Conservation (phyloP, 2,888 invertebrate species). For the Lissocephala sabroskyi region DNA sequence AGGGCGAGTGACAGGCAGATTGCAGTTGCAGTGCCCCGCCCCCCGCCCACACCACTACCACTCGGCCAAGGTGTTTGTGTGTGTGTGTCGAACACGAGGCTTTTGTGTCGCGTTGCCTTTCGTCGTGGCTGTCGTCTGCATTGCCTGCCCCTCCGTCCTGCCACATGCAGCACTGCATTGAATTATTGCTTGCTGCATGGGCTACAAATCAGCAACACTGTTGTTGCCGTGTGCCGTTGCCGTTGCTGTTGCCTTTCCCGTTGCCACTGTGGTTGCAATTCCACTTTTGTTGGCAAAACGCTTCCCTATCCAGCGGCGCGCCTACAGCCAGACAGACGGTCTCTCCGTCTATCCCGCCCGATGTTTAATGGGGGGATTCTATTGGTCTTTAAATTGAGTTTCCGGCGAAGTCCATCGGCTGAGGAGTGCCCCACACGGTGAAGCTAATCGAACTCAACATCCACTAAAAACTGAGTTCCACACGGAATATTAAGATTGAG, state of each 20-base stretch:
- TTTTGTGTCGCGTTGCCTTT: slow-evolving; percentile 14
- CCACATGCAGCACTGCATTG: slow-evolving; percentile 40
- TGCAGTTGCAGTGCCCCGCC: slow-evolving; percentile 2
- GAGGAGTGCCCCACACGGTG: too few relatives aligned
- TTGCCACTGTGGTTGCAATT: slow-evolving; percentile 8
- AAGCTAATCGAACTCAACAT: too few relatives aligned
- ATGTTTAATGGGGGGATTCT: background rate
- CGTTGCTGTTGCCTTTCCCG: slow-evolving; percentile 4
- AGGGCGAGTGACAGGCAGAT: slow-evolving; percentile 11
- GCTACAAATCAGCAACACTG: slow-evolving; percentile 47
- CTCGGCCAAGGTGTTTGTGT: slow-evolving; percentile 44
- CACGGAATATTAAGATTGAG: too few relatives aligned
- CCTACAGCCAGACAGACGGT: slow-evolving; percentile 2
- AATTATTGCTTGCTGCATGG: slow-evolving; percentile 60
- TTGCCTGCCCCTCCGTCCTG: background rate
- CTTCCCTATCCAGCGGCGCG: slow-evolving; percentile 37
- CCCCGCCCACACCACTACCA: background rate
- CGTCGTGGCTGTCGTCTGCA: background rate
- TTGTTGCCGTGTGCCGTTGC: slow-evolving; percentile 17
- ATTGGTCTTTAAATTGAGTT: slow-evolving; percentile 26
- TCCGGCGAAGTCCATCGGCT: too few relatives aligned
- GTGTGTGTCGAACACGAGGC: slow-evolving; percentile 25
- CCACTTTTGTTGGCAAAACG: slow-evolving; percentile 20
- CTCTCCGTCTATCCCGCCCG: background rate
- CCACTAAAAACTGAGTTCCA: too few relatives aligned